Conservation (phyloP, 2,797 vertebrate species). For the Enteromius trimaculatus region DNA sequence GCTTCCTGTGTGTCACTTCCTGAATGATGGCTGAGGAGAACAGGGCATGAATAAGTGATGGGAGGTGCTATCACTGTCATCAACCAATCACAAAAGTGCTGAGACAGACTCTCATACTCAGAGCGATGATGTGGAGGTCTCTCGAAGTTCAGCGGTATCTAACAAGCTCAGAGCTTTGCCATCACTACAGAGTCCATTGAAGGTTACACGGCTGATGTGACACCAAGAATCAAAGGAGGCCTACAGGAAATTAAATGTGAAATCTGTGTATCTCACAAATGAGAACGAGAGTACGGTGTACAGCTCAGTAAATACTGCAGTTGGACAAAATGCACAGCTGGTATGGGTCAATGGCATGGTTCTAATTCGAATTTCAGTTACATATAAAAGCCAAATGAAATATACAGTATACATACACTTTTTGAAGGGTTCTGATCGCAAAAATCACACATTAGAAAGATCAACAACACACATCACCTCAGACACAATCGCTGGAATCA, state of each 20-base stretch:
- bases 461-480: not conserved
- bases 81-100: conserved; percentile 57
- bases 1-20: conserved; percentile 54
- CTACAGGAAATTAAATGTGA: conserved; percentile 24
- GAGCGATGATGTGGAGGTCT: conserved; percentile 31
- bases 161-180: conserved; percentile 18
- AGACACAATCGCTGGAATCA: not conserved
- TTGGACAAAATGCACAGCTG: not conserved
- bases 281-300: not conserved
- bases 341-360: not conserved
- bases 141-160: conserved; percentile 43
- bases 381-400: not conserved
- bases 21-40: conserved; percentile 52
- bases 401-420: not conserved
- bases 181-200: conserved; percentile 17
- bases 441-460: not conserved
- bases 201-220: conserved; percentile 11
- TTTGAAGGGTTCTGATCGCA: not conserved
- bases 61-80: conserved; percentile 55
- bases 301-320: no score
- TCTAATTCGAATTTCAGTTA: not conserved
- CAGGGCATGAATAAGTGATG: conserved; percentile 56
- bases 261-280: conserved; percentile 3
- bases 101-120: conserved; percentile 47
- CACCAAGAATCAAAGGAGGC: conserved; percentile 15